phyloP scores from a whole-genome alignment of 2,113 vertebrate species.

The Oophaga pumilio region DNA sequence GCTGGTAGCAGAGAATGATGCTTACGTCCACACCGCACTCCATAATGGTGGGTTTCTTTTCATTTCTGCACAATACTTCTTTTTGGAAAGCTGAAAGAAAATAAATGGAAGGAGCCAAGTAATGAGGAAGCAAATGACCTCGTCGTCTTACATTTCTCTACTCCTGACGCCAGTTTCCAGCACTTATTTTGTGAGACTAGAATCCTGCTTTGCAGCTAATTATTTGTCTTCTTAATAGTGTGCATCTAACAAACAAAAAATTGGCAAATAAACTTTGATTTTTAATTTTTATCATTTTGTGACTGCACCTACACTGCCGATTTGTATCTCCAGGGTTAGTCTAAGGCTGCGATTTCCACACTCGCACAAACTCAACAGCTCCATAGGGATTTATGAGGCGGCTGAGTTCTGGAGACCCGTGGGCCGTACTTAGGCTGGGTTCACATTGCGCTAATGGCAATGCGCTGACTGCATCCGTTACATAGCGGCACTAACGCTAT shows the following conservation, averaged over 20 bases:
- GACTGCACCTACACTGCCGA: no score
- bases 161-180: not conserved
- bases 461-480: no score
- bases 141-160: not conserved
- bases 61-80: not conserved
- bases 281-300: not conserved
- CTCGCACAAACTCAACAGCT: no score
- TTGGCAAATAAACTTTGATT: not conserved
- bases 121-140: conserved; percentile 9
- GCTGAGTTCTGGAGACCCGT: no score
- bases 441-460: no score
- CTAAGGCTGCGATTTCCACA: no score
- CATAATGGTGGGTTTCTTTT: not conserved
- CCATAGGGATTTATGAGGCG: no score
- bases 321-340: no score
- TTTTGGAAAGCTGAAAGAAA: conserved; percentile 1
- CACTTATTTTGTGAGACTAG: not conserved
- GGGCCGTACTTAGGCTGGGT: no score
- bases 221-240: not conserved
- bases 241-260: not conserved
- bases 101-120: conserved; percentile 17
- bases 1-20: not conserved
- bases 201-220: not conserved
- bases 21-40: not conserved
- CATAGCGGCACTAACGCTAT: no score